Percentiles rank a stretch among this genome's conserved stretches.
These are phyloP conservation scores for Micromussa lordhowensis DNA, from an alignment of 92 coral and sea anemone genomes.

Conservation along the genomic window DNA sequence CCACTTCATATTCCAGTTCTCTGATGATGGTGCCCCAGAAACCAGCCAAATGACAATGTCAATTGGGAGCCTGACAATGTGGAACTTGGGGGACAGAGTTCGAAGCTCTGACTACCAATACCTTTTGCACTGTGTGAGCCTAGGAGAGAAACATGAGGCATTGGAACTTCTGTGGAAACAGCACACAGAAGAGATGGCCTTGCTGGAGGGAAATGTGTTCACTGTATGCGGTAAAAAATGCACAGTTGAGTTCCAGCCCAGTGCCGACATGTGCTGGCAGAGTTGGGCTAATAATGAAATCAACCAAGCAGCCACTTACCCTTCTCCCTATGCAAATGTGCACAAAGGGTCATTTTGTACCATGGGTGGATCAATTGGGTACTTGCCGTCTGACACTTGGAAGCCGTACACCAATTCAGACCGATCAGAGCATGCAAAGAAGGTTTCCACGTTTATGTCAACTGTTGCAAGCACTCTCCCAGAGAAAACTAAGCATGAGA, in stretches of 20 bases:
- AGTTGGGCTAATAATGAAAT: conserved; percentile 71
- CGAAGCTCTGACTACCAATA: conserved; percentile 59
- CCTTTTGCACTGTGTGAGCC: conserved; percentile 62
- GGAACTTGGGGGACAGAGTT: conserved; percentile 66
- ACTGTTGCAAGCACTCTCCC: neutral
- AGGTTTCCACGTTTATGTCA: neutral
- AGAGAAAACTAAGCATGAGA: conserved; percentile 49
- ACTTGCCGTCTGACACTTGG: conserved; percentile 27
- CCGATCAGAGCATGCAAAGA: conserved; percentile 37
- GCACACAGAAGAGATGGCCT: conserved; percentile 61
- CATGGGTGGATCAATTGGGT: conserved; percentile 27
- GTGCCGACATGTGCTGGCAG: conserved; percentile 77
- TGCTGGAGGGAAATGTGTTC: conserved; percentile 51
- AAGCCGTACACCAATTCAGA: conserved; percentile 48
- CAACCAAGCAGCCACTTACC: conserved; percentile 74
- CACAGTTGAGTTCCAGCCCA: conserved; percentile 59
- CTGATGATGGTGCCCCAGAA: conserved; percentile 63
- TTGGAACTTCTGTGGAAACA: conserved; percentile 60
- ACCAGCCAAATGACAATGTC: conserved; percentile 52
- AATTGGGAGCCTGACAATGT: no score
- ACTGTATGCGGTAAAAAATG: conserved; percentile 47
- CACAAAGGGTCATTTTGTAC: conserved; percentile 27
- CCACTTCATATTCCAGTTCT: conserved; percentile 66
- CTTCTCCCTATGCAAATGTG: conserved; percentile 75
- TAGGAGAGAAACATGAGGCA: no score